Base-by-base conservation (phyloP, 2,888 invertebrate genomes). In the Panzeria rudis region DNA sequence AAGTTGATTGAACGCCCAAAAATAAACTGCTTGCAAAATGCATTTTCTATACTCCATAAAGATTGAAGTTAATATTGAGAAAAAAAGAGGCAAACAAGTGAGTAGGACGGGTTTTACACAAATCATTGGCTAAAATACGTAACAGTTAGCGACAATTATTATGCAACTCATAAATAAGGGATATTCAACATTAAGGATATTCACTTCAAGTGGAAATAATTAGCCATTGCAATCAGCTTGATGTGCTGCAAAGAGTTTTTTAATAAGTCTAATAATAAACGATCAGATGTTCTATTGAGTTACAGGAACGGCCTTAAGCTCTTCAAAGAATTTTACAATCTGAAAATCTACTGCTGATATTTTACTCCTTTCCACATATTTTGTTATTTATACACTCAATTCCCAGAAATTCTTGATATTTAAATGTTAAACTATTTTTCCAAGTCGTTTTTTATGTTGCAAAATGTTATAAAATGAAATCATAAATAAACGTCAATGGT, bases 1-100 rank as follows among this genome's bases (percentile, higher is more conserved):
- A 69, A 81, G 69, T 79, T 82, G 54, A 66, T 69, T 85, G 73
- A 85, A 83, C 79, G 54, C 13, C 9, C 6, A 38, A 66, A 69
- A 62, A 59, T 1, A 13, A 41, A 38, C 29, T 29, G 29, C 29
- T 29, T 29, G 29, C 9, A 25, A 47, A 52, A 29, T n/a, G 25
- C 35, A 35, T 29, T 47, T 52, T 61, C 15, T 23, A 61, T 20
- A 62, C n/a, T 35, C 50, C 59, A 68, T 61, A 32, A 71, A 76
- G 75, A 64, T 66, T 20, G 0, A n/a, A 64, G 13, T 32, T 52
- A 6, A 78, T 38, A 59, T 56, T 47, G 15, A 35, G 13, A 66
- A 54, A 54, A 41, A 32, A 62, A 13, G 54, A 72, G 71, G 32
- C 50, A 50, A 9, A 50, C 15, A 50, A 56, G 25, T 59, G 47